These are phyloP conservation scores for Dufourea novaeangliae DNA, from an alignment of 1,140 invertebrate species.

Conservation along the genomic window DNA sequence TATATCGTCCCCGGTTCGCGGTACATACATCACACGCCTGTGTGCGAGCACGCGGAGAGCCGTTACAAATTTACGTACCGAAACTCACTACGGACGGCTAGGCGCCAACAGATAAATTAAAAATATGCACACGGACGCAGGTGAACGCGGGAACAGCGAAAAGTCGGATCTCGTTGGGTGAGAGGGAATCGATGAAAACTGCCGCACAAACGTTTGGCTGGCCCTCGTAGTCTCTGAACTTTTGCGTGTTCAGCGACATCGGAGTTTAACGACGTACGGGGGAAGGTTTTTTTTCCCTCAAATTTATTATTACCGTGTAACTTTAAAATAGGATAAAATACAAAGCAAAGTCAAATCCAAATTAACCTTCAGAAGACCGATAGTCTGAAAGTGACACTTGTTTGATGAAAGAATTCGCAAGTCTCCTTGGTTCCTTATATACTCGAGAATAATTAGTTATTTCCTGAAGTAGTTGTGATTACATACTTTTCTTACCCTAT, in stretches of 20 bases:
- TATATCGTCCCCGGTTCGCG: constrained; percentile 35
- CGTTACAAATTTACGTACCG: constrained; percentile 20
- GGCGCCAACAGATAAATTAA: constrained; percentile 13
- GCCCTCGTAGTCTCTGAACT: neutral
- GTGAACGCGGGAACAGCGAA: neutral
- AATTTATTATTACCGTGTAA: neutral
- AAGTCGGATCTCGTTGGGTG: neutral
- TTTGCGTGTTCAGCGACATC: neutral
- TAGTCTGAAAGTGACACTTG: too few species aligned
- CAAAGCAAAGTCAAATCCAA: too few species aligned
- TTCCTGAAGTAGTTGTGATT: too few species aligned
- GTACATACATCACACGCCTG: constrained; percentile 10
- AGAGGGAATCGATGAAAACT: neutral
- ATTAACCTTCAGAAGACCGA: too few species aligned
- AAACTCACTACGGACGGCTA: neutral
- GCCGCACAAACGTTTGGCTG: neutral
- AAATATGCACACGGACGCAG: constrained; percentile 1
- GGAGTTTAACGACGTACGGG: neutral
- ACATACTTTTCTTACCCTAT: too few species aligned
- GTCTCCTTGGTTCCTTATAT: too few species aligned
- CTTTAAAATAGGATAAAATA: too few species aligned
- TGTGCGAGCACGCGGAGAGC: neutral
- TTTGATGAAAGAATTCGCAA: too few species aligned
- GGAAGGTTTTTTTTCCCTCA: neutral
- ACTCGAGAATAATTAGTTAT: too few species aligned